Conservation (phyloP, 2,797 vertebrate species). For the Benthosema pterotum region DNA sequence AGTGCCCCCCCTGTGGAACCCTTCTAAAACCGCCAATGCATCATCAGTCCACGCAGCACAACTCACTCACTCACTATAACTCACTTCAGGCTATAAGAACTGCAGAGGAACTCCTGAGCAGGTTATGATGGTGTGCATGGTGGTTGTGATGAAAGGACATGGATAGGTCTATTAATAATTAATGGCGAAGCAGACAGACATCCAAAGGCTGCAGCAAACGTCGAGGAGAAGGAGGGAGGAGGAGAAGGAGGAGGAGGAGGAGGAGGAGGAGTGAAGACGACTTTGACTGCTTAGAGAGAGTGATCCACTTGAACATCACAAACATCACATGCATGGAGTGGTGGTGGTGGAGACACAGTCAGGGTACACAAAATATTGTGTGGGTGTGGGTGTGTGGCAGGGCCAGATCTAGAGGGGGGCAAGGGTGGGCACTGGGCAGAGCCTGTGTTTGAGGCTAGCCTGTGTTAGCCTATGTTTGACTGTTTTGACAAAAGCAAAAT, state of each 20-base stretch:
- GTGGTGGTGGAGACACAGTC: not conserved
- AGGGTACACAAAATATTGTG: not conserved
- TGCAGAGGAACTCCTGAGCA: slow-evolving; percentile 72
- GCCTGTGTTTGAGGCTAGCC: too few species aligned
- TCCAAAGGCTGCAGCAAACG: slow-evolving; percentile 56
- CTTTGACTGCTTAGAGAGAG: slow-evolving; percentile 67
- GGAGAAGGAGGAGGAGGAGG: too few species aligned
- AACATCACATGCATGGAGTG: not conserved
- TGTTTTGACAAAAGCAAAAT: too few species aligned
- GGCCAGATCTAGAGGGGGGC: too few species aligned
- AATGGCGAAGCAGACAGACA: slow-evolving; percentile 74
- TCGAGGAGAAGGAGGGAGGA: slow-evolving; percentile 52
- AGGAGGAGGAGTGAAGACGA: slow-evolving; percentile 55
- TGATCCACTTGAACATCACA: slow-evolving; percentile 28
- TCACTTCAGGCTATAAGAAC: slow-evolving; percentile 69
- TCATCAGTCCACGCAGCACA: too few species aligned
- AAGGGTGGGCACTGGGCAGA: too few species aligned
- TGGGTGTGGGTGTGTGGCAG: too few species aligned
- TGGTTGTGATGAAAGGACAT: slow-evolving; percentile 82
- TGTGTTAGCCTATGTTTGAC: too few species aligned
- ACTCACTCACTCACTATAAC: slow-evolving; percentile 13
- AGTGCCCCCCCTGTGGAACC: too few species aligned
- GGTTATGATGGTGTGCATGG: slow-evolving; percentile 51
- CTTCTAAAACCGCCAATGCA: too few species aligned
- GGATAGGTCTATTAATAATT: slow-evolving; percentile 77